These are phyloP conservation scores for Pantherophis vulpinus DNA, from an alignment of 2,797 vertebrate species.

Conservation along the genomic window DNA sequence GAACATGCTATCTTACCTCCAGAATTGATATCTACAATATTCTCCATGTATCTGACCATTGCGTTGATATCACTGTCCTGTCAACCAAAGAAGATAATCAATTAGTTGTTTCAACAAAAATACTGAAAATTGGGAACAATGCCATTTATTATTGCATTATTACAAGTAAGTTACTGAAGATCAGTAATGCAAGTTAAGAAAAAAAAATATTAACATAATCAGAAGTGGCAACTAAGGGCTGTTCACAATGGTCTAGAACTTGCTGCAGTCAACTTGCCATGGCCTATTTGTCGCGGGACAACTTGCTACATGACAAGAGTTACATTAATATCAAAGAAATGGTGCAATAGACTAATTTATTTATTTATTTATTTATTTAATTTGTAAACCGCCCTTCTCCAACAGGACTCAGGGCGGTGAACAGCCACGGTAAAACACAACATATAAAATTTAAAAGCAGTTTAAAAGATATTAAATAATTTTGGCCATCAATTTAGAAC, in stretches of 20 bases:
- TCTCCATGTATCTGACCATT: slow-evolving; percentile 71
- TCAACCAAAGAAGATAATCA: slow-evolving; percentile 25
- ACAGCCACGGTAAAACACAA: too few relatives aligned
- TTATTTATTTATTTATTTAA: too few relatives aligned
- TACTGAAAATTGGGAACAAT: neutral
- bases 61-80: slow-evolving; percentile 74
- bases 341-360: neutral
- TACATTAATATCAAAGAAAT: neutral
- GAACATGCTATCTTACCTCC: slow-evolving; percentile 55
- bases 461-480: too few relatives aligned
- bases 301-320: neutral
- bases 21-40: slow-evolving; percentile 59
- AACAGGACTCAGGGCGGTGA: too few relatives aligned
- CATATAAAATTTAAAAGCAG: too few relatives aligned
- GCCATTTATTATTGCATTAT: neutral
- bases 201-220: neutral
- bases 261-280: neutral
- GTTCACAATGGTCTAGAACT: neutral
- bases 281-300: neutral
- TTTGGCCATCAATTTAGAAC: too few relatives aligned
- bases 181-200: neutral
- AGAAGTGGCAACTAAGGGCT: neutral
- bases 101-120: neutral
- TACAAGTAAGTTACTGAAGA: neutral
- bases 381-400: too few relatives aligned